Percentiles rank a stretch among this genome's conserved stretches.
These are phyloP conservation scores for Panurus biarmicus DNA, from an alignment of 2,113 vertebrate genomes.

Conservation along the genomic window DNA sequence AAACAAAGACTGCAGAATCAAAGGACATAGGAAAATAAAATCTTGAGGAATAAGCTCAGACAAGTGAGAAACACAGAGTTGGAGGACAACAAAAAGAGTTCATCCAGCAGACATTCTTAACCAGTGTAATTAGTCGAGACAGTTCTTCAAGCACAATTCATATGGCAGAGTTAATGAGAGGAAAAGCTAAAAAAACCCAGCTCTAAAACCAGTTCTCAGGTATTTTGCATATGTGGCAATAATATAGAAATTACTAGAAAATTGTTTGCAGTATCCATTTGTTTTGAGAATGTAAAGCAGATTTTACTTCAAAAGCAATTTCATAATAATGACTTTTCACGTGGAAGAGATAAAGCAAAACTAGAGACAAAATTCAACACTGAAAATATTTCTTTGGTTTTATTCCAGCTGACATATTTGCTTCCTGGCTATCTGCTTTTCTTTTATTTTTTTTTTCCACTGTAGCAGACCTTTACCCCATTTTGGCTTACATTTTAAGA, in stretches of 20 bases:
- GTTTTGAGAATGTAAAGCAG: not conserved
- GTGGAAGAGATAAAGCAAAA: not conserved
- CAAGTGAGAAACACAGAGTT: not conserved
- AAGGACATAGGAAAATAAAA: not conserved
- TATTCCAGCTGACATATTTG: not conserved
- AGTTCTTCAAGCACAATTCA: not conserved
- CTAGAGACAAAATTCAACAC: not conserved
- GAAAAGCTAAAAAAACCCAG: not conserved
- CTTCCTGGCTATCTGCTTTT: not conserved
- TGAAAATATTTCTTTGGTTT: not conserved
- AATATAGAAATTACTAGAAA: not conserved
- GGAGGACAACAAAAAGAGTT: not conserved
- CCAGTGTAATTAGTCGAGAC: not conserved
- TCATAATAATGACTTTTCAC: not conserved
- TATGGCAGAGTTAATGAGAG: not conserved
- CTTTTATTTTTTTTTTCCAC: not conserved
- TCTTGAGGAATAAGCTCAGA: not conserved
- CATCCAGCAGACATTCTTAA: not conserved
- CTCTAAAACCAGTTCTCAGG: not conserved
- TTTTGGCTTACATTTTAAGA: not conserved
- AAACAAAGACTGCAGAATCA: not conserved
- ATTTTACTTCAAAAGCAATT: conserved; percentile 13
- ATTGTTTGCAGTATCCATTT: not conserved
- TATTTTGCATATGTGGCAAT: not conserved
- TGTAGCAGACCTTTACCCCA: not conserved